Evolutionary conservation across 2,797 vertebrate species (phyloP), one percentile per base, ranked within the genome.

Genomic region (Hirundo rustica): DNA sequence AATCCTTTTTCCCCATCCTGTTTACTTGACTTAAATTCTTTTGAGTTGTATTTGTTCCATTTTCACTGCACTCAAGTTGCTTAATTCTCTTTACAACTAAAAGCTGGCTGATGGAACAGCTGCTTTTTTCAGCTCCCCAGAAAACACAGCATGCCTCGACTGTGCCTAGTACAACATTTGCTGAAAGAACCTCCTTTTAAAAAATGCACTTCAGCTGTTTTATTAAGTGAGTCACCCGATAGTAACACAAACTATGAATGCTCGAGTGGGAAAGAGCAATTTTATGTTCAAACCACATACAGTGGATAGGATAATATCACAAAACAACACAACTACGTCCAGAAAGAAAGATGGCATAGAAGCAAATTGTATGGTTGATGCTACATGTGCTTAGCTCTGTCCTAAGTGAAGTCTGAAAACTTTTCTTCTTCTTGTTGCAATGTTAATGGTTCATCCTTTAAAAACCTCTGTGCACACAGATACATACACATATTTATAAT

Each of bases 191-290:
- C 29, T 77, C 85, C 65, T 86, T 51, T 42, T 3, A 22, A 58
- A 88, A 89, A 79, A 76, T 36, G 75, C 62, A 85, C 54, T 94
- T 95, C 85, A 76, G 71, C 80, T 86, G 21, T 60, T 95, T 67
- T 40, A 93, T 57, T 95, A 60, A 78, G 82, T 78, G 77, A 96
- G 34, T 94, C 72, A 92, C 45, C 32, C 71, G 82, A 36, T 2
- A 91, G 91, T 68, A 94, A 78, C 26, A 82, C 21, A 81, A 82
- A 74, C 51, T 50, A 64, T 12, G 45, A 90, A 53, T 48, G 44
- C 40, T 75, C 20, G 0, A 89, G 68, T n/a, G 30, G 29, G 25
- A 85, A 92, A 85, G 60, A 85, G 32, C 38, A 91, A 80, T 55
- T 64, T 78, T 36, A 25, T 61, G 47, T 54, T 66, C 47, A 54